Evolutionary conservation across 2,888 invertebrate species (phyloP).

Genomic region (Drosophila peninsularis): DNA sequence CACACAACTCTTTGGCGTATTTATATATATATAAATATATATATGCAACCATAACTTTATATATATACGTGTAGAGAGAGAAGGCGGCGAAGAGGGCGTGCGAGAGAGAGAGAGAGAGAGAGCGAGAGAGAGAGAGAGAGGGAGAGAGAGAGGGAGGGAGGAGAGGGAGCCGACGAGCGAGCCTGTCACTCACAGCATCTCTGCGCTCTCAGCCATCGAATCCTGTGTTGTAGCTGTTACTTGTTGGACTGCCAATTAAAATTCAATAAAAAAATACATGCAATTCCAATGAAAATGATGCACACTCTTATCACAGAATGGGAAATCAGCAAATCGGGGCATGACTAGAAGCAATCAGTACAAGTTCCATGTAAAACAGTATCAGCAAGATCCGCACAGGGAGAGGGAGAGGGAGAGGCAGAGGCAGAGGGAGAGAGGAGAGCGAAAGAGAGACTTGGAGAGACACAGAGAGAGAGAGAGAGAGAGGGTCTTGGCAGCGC

Average conservation of each 20-base stretch:
- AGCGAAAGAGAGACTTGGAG: not conserved
- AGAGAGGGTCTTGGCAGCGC: not conserved
- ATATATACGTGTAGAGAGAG: not conserved
- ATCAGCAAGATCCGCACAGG: conserved; percentile 59
- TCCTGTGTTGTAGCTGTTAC: conserved; percentile 41
- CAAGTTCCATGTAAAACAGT: conserved; percentile 84
- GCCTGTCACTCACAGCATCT: not conserved
- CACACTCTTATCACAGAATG: conserved; percentile 68
- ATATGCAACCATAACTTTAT: not conserved
- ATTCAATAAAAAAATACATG: conserved; percentile 78
- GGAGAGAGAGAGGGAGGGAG: not conserved
- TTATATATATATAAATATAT: not conserved
- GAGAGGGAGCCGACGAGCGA: not conserved
- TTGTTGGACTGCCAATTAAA: conserved; percentile 76
- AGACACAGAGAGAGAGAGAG: not conserved
- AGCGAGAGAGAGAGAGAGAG: not conserved
- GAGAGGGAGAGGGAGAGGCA: not conserved
- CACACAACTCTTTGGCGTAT: not conserved
- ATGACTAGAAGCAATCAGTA: conserved; percentile 84
- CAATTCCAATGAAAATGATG: conserved; percentile 79
- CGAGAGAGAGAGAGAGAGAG: not conserved
- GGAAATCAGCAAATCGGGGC: conserved; percentile 80
- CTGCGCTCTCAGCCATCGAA: conserved; percentile 1
- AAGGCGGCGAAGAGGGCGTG: too few relatives aligned
- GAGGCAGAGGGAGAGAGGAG: not conserved